Conservation (phyloP, 2,113 vertebrate species). For the Pseudorasbora parva region DNA sequence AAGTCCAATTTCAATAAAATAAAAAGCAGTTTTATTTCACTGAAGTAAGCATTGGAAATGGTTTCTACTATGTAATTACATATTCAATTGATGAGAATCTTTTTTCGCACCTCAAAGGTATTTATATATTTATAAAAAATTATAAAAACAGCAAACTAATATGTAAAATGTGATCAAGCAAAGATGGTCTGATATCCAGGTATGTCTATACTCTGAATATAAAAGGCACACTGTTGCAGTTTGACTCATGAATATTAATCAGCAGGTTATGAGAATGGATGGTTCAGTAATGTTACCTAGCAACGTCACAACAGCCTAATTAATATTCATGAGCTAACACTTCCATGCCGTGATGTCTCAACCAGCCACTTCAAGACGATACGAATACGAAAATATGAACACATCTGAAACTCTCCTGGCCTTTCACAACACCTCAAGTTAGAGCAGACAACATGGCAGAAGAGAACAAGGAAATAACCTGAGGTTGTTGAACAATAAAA, state of each 20-base stretch:
- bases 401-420: conserved; percentile 4
- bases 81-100: background rate
- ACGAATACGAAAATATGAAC: background rate
- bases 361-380: background rate
- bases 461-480: background rate
- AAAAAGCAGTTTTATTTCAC: background rate
- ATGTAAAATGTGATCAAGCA: background rate
- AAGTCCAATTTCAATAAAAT: background rate
- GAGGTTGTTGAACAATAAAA: background rate
- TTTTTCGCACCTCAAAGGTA: no score
- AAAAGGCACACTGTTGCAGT: background rate
- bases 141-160: background rate
- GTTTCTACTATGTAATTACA: background rate
- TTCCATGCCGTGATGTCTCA: background rate
- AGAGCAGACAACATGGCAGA: background rate
- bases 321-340: background rate
- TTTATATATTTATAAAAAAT: no score
- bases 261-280: background rate
- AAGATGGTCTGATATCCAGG: background rate
- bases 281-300: conserved; percentile 6
- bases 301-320: conserved; percentile 12
- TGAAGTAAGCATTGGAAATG: background rate
- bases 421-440: background rate
- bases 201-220: background rate
- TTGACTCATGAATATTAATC: conserved; percentile 21